phyloP scores from a whole-genome alignment of 2,113 vertebrate genomes.

The Sinocyclocheilus anshuiensis region DNA sequence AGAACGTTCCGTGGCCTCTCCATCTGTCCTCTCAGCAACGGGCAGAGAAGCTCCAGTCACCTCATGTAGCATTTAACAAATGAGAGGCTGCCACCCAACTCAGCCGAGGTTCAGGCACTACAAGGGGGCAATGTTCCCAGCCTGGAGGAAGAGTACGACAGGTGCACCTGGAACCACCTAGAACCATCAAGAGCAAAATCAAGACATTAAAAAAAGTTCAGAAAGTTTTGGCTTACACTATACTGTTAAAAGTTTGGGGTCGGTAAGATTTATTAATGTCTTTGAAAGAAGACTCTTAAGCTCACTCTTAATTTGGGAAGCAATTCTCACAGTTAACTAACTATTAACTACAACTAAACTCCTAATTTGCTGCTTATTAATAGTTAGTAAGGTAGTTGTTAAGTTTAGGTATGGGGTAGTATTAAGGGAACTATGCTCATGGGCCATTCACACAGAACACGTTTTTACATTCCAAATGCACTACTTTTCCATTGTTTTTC shows the following conservation, averaged over 20 bases:
- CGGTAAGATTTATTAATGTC: background rate
- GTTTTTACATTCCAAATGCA: no score
- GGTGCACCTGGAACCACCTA: slow-evolving; percentile 6
- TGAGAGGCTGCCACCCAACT: slow-evolving; percentile 62
- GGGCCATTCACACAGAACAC: no score
- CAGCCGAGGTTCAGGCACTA: slow-evolving; percentile 58
- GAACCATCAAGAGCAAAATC: background rate
- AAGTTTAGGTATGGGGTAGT: background rate
- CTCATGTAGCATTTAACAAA: slow-evolving; percentile 72
- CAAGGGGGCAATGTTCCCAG: slow-evolving; percentile 37
- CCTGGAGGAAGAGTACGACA: background rate
- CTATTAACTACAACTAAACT: background rate
- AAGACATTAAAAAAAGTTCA: background rate
- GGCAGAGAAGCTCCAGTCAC: slow-evolving; percentile 76
- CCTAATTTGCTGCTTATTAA: background rate
- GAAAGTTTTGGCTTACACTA: background rate
- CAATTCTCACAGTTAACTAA: background rate
- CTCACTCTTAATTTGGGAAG: background rate
- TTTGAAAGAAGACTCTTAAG: background rate
- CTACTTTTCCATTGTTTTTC: no score
- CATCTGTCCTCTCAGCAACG: slow-evolving; percentile 76
- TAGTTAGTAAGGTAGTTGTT: background rate
- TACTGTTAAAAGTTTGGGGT: background rate
- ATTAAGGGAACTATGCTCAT: background rate
- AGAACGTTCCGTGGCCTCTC: slow-evolving; percentile 77